phyloP scores from a whole-genome alignment of 2,113 vertebrate species.

The Cyprinus carpio region DNA sequence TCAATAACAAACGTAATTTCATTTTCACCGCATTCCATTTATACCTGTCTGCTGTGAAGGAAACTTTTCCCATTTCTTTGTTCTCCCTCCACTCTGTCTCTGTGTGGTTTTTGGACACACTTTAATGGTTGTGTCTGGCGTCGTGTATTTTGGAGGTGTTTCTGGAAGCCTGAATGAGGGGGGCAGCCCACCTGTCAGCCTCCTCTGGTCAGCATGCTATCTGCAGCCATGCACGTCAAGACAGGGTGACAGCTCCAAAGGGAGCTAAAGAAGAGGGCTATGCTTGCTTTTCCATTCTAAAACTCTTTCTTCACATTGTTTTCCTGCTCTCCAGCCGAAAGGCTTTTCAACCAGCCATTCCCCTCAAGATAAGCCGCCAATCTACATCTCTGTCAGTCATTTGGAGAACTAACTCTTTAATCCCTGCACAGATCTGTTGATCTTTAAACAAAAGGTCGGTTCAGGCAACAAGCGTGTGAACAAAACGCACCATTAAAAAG shows the following conservation, averaged over 20 bases:
- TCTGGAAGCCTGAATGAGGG: constrained; percentile 43
- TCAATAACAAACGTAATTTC: not conserved
- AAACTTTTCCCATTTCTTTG: constrained; percentile 10
- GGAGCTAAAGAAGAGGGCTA: constrained; percentile 4
- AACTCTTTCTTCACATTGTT: not conserved
- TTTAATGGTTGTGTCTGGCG: constrained; percentile 23
- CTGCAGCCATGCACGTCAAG: constrained; percentile 46
- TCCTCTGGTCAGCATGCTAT: constrained; percentile 43
- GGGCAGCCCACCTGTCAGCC: constrained; percentile 47
- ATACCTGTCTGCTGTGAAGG: not conserved
- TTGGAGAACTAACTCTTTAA: not conserved
- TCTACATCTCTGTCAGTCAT: not conserved
- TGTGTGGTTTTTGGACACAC: constrained; percentile 20
- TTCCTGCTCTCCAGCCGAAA: not conserved
- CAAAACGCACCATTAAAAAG: constrained; percentile 18
- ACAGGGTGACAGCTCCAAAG: constrained; percentile 50
- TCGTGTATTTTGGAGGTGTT: not conserved
- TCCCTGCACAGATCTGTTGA: constrained; percentile 22
- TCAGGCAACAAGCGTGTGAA: not conserved
- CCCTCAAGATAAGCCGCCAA: not conserved
- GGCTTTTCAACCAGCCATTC: not conserved
- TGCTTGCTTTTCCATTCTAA: not conserved
- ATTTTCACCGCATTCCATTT: not conserved
- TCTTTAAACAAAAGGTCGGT: constrained; percentile 12
- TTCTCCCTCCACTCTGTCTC: not conserved